Evolutionary conservation across 2,113 vertebrate genomes (phyloP), one percentile per base, ranked within the genome.

Genomic region (Oceanites oceanicus): DNA sequence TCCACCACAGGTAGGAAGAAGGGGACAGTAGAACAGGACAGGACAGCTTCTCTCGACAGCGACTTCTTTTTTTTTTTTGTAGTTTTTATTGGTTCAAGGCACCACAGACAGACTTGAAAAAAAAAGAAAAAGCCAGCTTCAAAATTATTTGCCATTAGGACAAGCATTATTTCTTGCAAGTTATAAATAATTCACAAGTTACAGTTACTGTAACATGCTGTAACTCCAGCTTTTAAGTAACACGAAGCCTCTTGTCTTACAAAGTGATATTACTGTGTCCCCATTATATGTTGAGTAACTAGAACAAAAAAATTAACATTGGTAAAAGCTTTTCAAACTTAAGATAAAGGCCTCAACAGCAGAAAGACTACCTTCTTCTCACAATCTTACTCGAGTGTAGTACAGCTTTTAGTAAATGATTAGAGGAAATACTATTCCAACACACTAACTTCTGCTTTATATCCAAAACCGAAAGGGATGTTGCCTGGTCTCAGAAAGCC

Each of bases 271-370:
- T 92, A 61, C 84, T 88, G 66, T 75, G 74, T 84, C 81, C 82
- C 76, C 86, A 38, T 70, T 95, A 50, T 12, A 88, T 62, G 47
- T 25, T 85, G 91, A 92, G 44, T 66, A 96, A 97, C 81, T 86
- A 77, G 42, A 96, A 94, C 74, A 85, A 96, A 97, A 96, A 88
- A 95, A 70, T 10, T 66, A 84, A 63, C 75, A 78, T 19, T 80
- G 81, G n/a, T 86, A 95, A 96, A 95, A 94, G 68, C 86, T 96
- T 94, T 96, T 85, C 71, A 92, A 95, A 79, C 29, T 92, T 80
- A 82, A 95, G 45, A 87, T 76, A 90, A 92, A 78, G 68, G 49
- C 70, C 79, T 90, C 67, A 84, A 67, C 17, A 73, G 78, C 86
- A 95, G 90, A 96, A 95, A 71, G 49, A 89, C 83, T 73, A 62